Percentiles rank a stretch among this genome's conserved stretches.
phyloP scores from a whole-genome alignment of 2,888 invertebrate species.

The Drosophila diplacantha region DNA sequence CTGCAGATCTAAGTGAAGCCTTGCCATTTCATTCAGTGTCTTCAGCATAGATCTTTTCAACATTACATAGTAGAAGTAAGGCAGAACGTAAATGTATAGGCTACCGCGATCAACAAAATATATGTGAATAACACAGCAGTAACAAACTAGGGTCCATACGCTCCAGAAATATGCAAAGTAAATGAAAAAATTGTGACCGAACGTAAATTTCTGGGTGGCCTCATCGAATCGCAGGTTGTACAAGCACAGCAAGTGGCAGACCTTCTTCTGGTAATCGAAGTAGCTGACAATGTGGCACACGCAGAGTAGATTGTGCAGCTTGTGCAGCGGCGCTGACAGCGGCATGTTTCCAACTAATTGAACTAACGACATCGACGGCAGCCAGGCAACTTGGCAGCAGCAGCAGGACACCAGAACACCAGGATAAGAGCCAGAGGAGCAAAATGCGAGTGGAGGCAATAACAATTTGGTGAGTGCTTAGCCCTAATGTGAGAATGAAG shows the following conservation, averaged over 20 bases:
- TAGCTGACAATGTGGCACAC: constrained; percentile 39
- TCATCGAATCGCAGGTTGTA: constrained; percentile 22
- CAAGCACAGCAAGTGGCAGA: constrained; percentile 20
- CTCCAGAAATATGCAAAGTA: neutral
- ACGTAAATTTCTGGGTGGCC: constrained; percentile 10
- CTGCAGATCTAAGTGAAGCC: constrained; percentile 13
- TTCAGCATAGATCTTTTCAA: constrained; percentile 1
- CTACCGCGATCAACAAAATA: constrained; percentile 1
- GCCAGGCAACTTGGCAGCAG: neutral
- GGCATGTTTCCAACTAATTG: constrained; percentile 23
- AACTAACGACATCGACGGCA: constrained; percentile 19
- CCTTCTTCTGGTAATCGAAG: constrained; percentile 33
- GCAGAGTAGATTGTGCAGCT: constrained; percentile 34
- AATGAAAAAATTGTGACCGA: constrained; percentile 18
- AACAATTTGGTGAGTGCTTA: constrained; percentile 37
- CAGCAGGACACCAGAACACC: constrained; percentile 1
- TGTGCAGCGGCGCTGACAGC: constrained; percentile 22
- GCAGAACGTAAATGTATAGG: neutral
- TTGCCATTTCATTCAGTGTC: constrained; percentile 24
- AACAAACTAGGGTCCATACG: fast-evolving
- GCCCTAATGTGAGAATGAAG: constrained; percentile 21
- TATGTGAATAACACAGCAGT: fast-evolving
- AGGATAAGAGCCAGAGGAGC: constrained; percentile 1
- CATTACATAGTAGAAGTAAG: constrained; percentile 2
- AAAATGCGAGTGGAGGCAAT: constrained; percentile 4